These are phyloP conservation scores for Drosophila mojavensis DNA, from an alignment of 1,140 invertebrate genomes.

Conservation along the genomic window DNA sequence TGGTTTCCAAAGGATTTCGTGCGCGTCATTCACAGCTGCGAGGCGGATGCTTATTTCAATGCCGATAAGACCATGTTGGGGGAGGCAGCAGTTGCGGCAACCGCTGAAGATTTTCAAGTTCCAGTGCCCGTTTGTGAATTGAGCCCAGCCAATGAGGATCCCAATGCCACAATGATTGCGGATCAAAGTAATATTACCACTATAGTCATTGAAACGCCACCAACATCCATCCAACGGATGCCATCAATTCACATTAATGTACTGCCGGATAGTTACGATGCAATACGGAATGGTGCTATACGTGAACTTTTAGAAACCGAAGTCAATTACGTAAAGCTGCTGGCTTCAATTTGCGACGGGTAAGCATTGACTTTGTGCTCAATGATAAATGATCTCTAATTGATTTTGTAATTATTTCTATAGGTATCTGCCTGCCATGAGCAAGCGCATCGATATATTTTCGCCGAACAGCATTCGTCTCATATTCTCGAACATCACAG, in stretches of 20 bases:
- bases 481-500: slow-evolving; percentile 81
- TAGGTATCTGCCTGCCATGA: slow-evolving; percentile 82
- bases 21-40: slow-evolving; percentile 70
- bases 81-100: neutral
- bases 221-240: neutral
- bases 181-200: slow-evolving; percentile 79
- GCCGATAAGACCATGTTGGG: slow-evolving; percentile 36
- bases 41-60: slow-evolving; percentile 65
- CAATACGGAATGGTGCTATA: slow-evolving; percentile 70
- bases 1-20: slow-evolving; percentile 84
- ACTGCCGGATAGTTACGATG: slow-evolving; percentile 51
- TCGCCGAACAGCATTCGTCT: slow-evolving; percentile 78
- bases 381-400: neutral
- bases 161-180: slow-evolving; percentile 57
- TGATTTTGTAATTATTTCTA: neutral
- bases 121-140: slow-evolving; percentile 45
- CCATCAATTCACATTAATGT: slow-evolving; percentile 37
- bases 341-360: slow-evolving; percentile 80
- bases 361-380: slow-evolving; percentile 31
- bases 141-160: slow-evolving; percentile 24
- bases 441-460: slow-evolving; percentile 83
- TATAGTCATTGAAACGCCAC: slow-evolving; percentile 75
- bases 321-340: slow-evolving; percentile 80
- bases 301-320: slow-evolving; percentile 82
- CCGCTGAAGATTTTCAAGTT: neutral